Evolutionary conservation across 2,113 vertebrate species (phyloP), one percentile per base, ranked within the genome.

Genomic region (Macquaria ambigua): DNA sequence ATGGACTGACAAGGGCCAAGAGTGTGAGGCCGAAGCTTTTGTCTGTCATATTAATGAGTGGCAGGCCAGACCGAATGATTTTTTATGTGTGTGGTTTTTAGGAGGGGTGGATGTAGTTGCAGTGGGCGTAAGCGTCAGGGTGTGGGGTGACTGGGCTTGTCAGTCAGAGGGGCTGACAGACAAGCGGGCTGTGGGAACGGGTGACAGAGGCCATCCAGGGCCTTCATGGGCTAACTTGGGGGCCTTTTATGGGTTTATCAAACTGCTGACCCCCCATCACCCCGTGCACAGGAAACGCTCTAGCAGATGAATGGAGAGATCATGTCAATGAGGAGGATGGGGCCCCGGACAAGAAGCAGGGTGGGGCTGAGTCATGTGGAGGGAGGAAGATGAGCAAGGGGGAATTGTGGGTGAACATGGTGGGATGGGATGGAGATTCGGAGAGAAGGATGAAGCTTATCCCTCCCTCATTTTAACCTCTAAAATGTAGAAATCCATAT

Each of bases 231-330:
- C 87, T 81, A 92, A 92, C 82, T 58, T 77, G 90, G 90, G 82
- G 83, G 70, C 88, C 93, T 93, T 92, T 95, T 92, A 94, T 95
- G 87, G 86, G 90, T 95, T 96, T 92, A 93, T 95, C 93, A 94
- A 92, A 86, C 86, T 37, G 66, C 74, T 90, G 93, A 93, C 90
- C 92, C 90, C 91, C 87, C 85, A 15, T 90, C 86, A 88, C 83
- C 81, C 80, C 8, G 18, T 46, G 64, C 79, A 92, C 90, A 95
- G 94, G 93, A 95, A 95, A 71, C 43, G 37, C 63, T 84, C 63
- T 87, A 92, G 81, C 82, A 90, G 61, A 92, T 95, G 92, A 96
- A 95, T 95, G 93, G 92, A 94, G 90, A 93, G 95, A 94, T 94
- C 93, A 94, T 89, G 93, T 81, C 93, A 90, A 82, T 91, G 90